phyloP scores from a whole-genome alignment of 2,797 vertebrate genomes.

The Premnoplex brunnescens region DNA sequence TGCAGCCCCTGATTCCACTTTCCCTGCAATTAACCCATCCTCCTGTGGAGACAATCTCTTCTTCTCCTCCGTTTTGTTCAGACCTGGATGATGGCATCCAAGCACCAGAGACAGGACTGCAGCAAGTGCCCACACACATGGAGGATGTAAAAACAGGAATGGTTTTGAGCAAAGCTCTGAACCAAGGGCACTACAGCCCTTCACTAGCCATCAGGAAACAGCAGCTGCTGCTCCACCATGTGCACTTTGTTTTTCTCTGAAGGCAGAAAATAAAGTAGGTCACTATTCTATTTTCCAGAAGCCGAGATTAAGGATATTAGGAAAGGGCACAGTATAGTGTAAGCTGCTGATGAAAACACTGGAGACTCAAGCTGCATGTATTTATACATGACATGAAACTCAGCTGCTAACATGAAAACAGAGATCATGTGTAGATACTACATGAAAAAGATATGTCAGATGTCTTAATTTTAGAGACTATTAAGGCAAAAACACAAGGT shows the following conservation, averaged over 20 bases:
- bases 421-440: not conserved
- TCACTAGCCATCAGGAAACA: not conserved
- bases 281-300: constrained; percentile 56
- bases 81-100: not conserved
- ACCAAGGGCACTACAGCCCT: not conserved
- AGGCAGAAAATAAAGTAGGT: constrained; percentile 60
- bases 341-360: constrained; percentile 46
- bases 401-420: not conserved
- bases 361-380: not conserved
- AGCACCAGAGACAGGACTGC: not conserved
- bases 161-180: not conserved
- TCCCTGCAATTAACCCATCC: not conserved
- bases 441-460: not conserved
- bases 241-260: constrained; percentile 21
- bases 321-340: not conserved
- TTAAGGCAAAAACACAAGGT: not conserved
- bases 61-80: not conserved
- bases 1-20: not conserved
- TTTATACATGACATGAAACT: not conserved
- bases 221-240: constrained; percentile 31
- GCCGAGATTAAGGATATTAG: constrained; percentile 58
- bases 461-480: not conserved
- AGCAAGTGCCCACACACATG: rapidly evolving
- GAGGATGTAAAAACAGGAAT: not conserved
- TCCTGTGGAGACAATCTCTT: not conserved